Percentiles rank a stretch among this genome's conserved stretches.
phyloP scores from a whole-genome alignment of 2,888 invertebrate species.

The Coenonympha arcania region DNA sequence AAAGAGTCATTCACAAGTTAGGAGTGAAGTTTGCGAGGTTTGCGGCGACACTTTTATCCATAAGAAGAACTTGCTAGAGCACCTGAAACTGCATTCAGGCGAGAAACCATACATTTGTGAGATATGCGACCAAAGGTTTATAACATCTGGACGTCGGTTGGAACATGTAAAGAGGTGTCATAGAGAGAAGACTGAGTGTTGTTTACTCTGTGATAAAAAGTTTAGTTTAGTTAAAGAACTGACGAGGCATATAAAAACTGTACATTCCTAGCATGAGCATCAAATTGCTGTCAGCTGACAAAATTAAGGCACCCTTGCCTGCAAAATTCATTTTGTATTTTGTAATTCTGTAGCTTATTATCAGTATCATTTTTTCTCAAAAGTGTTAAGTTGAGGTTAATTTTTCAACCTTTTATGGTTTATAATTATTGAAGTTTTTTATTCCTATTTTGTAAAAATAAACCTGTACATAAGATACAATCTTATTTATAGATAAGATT shows the following conservation, averaged over 20 bases:
- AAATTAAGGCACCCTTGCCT: neutral
- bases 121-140: constrained; percentile 42
- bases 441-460: too few relatives aligned
- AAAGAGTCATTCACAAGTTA: constrained; percentile 36
- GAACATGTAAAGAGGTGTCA: constrained; percentile 52
- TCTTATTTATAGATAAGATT: too few relatives aligned
- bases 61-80: constrained; percentile 45
- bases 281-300: too few relatives aligned
- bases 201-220: constrained; percentile 46
- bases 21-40: constrained; percentile 44
- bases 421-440: too few relatives aligned
- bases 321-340: too few relatives aligned
- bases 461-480: too few relatives aligned
- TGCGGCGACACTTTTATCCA: constrained; percentile 46
- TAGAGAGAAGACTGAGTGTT: constrained; percentile 39
- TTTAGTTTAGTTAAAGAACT: constrained; percentile 50
- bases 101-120: constrained; percentile 46
- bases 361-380: too few relatives aligned
- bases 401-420: too few relatives aligned
- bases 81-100: constrained; percentile 45
- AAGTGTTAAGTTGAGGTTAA: too few relatives aligned
- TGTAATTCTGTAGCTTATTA: too few relatives aligned
- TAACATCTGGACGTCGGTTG: constrained; percentile 45
- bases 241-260: constrained; percentile 44
- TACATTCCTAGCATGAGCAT: constrained; percentile 30